Evolutionary conservation across 2,888 invertebrate species (phyloP).

Genomic region (Eupithecia subfuscata): DNA sequence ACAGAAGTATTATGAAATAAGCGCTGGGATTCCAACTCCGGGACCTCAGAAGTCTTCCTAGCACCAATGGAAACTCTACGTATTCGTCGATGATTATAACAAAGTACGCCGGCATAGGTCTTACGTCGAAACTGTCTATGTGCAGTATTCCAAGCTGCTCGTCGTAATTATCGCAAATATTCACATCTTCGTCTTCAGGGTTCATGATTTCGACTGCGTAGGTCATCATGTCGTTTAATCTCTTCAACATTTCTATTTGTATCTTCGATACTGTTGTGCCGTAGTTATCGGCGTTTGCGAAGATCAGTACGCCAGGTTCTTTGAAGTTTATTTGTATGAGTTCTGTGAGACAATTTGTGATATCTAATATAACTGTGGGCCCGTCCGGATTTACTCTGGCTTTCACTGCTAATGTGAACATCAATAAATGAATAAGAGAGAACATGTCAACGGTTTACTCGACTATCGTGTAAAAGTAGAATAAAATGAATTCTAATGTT

Average conservation of each 20-base stretch:
- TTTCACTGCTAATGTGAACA: conserved; percentile 35
- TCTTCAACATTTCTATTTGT: conserved; percentile 55
- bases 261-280: conserved; percentile 57
- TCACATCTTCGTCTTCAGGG: conserved; percentile 50
- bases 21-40: conserved; percentile 74
- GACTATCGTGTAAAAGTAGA: conserved; percentile 21
- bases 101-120: conserved; percentile 63
- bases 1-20: conserved; percentile 65
- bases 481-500: conserved; percentile 24
- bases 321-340: conserved; percentile 61
- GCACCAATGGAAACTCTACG: conserved; percentile 59
- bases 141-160: conserved; percentile 47
- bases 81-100: conserved; percentile 63
- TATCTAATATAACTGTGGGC: conserved; percentile 63
- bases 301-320: conserved; percentile 60
- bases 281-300: conserved; percentile 58
- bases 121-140: conserved; percentile 55
- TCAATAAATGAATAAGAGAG: conserved; percentile 36
- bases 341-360: conserved; percentile 58
- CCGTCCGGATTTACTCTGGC: conserved; percentile 59
- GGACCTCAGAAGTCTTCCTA: conserved; percentile 59
- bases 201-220: conserved; percentile 58
- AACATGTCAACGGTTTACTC: conserved; percentile 28
- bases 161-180: conserved; percentile 53
- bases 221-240: conserved; percentile 52